Evolutionary conservation across 2,797 vertebrate genomes (phyloP).

Genomic region (Hydrocynus forskahlii): DNA sequence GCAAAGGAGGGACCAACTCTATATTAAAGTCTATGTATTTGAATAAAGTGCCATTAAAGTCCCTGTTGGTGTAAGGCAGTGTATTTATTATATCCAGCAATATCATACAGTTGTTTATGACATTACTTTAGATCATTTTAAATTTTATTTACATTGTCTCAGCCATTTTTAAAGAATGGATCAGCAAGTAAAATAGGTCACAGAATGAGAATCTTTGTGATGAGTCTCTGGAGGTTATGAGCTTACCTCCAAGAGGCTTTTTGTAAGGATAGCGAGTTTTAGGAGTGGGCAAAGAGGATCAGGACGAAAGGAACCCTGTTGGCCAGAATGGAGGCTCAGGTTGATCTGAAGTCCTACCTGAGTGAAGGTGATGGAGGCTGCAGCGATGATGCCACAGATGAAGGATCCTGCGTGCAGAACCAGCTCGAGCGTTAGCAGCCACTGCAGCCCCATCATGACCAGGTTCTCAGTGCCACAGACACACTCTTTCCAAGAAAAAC

Average conservation of each 20-base stretch:
- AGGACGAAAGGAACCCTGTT: not conserved
- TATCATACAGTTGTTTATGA: not conserved
- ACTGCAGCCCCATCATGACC: slow-evolving; percentile 68
- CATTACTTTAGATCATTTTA: not conserved
- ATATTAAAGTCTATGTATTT: too few species aligned
- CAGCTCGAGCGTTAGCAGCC: slow-evolving; percentile 75
- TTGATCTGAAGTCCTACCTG: slow-evolving; percentile 76
- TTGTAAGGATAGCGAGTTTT: not conserved
- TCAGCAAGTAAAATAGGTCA: not conserved
- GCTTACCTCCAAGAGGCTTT: not conserved
- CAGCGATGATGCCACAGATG: slow-evolving; percentile 83
- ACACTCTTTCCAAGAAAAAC: slow-evolving; percentile 3
- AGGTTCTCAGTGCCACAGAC: slow-evolving; percentile 34
- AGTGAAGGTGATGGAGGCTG: slow-evolving; percentile 78
- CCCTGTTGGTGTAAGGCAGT: too few species aligned
- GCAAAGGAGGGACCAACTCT: too few species aligned
- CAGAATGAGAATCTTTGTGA: not conserved
- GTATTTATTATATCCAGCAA: not conserved
- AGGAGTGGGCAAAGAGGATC: not conserved
- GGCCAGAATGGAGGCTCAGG: not conserved
- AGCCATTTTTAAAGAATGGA: not conserved
- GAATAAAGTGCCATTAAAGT: too few species aligned
- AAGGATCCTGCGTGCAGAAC: slow-evolving; percentile 78
- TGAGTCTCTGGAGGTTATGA: too few species aligned
- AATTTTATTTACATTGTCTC: too few species aligned